phyloP scores from a whole-genome alignment of 2,888 invertebrate species.

The Agrilus mali region DNA sequence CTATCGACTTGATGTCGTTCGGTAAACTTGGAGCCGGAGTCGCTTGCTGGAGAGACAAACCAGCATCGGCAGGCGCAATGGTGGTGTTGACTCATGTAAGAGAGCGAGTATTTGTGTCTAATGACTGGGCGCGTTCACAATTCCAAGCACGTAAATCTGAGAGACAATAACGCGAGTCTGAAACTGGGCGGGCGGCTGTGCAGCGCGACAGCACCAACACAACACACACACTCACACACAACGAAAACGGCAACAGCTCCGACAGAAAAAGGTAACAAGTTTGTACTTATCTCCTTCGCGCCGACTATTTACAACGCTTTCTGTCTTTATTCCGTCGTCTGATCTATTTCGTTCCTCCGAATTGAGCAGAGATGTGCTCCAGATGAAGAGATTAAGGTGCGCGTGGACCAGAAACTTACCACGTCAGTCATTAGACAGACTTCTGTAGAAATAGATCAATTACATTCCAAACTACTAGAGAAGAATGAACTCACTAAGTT shows the following conservation, averaged over 20 bases:
- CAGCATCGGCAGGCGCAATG: no score
- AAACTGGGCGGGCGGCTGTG: slow-evolving; percentile 15
- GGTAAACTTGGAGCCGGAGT: no score
- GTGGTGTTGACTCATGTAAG: not conserved
- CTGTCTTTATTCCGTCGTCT: slow-evolving; percentile 16
- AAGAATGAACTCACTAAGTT: no score
- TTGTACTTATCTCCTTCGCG: slow-evolving; percentile 17
- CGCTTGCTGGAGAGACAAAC: no score
- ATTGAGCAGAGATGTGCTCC: slow-evolving; percentile 21
- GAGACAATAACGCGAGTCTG: slow-evolving; percentile 26
- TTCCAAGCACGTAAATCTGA: slow-evolving; percentile 26
- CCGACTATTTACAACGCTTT: slow-evolving; percentile 16
- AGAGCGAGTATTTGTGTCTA: slow-evolving; percentile 15
- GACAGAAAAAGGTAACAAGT: slow-evolving; percentile 23
- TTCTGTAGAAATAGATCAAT: no score
- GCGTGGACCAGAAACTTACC: slow-evolving; percentile 5
- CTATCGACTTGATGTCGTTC: no score
- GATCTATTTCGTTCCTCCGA: slow-evolving; percentile 13
- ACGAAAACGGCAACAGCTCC: not conserved
- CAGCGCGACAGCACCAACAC: slow-evolving; percentile 1
- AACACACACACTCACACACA: slow-evolving; percentile 4
- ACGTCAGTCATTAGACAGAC: no score
- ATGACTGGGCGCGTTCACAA: slow-evolving; percentile 20
- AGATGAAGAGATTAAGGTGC: slow-evolving; percentile 9
- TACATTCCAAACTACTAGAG: no score